Evolutionary conservation across 2,888 invertebrate species (phyloP).

Genomic region (Dichetophora obliterata): DNA sequence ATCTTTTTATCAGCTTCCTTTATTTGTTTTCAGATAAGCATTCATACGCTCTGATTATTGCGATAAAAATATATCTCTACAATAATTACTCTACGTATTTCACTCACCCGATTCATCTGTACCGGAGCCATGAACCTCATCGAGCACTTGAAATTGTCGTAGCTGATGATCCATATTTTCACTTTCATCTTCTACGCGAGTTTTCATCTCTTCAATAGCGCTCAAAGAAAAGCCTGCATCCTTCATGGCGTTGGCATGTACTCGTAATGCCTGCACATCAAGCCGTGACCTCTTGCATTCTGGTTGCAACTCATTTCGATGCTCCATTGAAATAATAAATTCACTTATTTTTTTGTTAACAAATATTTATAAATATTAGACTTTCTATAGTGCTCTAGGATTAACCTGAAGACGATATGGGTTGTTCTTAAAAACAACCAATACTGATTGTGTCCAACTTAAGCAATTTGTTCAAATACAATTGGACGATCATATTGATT

Average conservation of each 20-base stretch:
- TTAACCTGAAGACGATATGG: constrained; percentile 52
- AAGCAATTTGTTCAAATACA: constrained; percentile 61
- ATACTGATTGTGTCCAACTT: constrained; percentile 71
- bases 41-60: not conserved
- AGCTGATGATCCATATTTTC: constrained; percentile 68
- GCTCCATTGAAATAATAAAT: constrained; percentile 30
- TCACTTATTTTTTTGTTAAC: constrained; percentile 12
- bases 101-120: constrained; percentile 60
- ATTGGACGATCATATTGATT: constrained; percentile 71
- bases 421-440: constrained; percentile 68
- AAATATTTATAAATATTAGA: constrained; percentile 31
- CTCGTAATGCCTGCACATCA: constrained; percentile 51
- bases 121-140: constrained; percentile 74
- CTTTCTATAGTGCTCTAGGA: constrained; percentile 30
- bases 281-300: constrained; percentile 47
- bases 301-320: constrained; percentile 28
- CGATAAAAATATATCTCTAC: not conserved
- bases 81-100: not conserved
- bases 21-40: constrained; percentile 49
- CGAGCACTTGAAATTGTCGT: constrained; percentile 76
- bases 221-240: constrained; percentile 66
- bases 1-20: constrained; percentile 54
- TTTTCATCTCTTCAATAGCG: constrained; percentile 65
- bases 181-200: constrained; percentile 60
- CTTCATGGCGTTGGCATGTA: constrained; percentile 58